These are phyloP conservation scores for Hiodon alosoides DNA, from an alignment of 2,113 vertebrate genomes.

Conservation along the genomic window DNA sequence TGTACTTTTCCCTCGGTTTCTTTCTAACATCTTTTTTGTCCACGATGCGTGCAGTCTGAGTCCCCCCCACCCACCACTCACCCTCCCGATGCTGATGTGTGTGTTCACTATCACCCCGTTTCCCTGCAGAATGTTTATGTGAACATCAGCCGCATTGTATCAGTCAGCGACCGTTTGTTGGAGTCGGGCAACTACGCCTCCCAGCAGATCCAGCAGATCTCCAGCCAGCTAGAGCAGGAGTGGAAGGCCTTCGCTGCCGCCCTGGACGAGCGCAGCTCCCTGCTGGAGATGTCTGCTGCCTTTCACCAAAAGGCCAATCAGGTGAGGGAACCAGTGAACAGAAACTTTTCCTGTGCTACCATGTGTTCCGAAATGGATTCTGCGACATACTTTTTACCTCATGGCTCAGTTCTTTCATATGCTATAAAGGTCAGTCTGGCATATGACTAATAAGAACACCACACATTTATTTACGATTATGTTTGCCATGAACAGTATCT, in stretches of 20 bases:
- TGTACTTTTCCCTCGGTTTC: neutral
- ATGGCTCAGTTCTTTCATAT: neutral
- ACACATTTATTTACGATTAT: too few species aligned
- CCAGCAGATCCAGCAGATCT: conserved; percentile 96
- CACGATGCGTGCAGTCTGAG: too few species aligned
- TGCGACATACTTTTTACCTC: neutral
- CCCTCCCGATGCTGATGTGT: neutral
- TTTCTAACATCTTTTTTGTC: neutral
- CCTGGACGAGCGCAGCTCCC: conserved; percentile 87
- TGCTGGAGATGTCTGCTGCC: conserved; percentile 91
- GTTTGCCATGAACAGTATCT: too few species aligned
- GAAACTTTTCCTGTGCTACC: too few species aligned
- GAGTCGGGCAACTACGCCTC: conserved; percentile 95
- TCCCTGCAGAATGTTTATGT: conserved; percentile 87
- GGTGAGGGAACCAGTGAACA: conserved; percentile 52
- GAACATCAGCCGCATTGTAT: conserved; percentile 98
- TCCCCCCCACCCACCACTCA: too few species aligned
- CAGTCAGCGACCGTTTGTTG: conserved; percentile 85
- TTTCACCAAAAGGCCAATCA: conserved; percentile 97
- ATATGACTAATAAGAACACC: too few species aligned
- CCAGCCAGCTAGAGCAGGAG: conserved; percentile 89
- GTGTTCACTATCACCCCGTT: conserved; percentile 4
- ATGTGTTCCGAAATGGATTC: neutral
- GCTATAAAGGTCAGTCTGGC: too few species aligned
- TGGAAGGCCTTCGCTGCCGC: conserved; percentile 97